Evolutionary conservation across 2,888 invertebrate species (phyloP), one percentile per base, ranked within the genome.

Genomic region (Resseliella maxima): DNA sequence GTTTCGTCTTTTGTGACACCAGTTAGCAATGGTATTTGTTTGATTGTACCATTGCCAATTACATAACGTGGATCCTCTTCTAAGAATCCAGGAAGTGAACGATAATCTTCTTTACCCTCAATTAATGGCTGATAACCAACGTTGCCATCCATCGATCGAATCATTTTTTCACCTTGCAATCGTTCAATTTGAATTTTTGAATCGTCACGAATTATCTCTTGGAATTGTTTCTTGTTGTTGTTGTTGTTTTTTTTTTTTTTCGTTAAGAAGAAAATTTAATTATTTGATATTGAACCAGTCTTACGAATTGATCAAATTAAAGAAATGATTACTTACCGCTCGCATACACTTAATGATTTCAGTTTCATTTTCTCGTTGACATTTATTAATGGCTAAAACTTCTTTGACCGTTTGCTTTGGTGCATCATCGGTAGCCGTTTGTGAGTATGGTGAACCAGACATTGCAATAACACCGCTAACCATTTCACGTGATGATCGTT

Each of bases 1-100:
- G 95, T 95, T 91, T 96, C 96, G 83, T 95, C 94, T 85, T 94
- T 94, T 0, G 94, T 93, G 1, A 95, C 94, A 0, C 96, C 96
- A 0, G 94, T 95, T 18, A 96, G 91, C 87, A 96, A 90, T 0
- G 96, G 95, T 24, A 94, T 92, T 1, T 92, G 92, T 0, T 92
- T 92, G 86, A 92, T 91, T 54, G 92, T 91, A 38, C 92, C 93
- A 41, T 92, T 91, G 86, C 92, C 92, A 86, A 96, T 90, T 1
- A 94, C 92, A 36, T 93, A 91, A 1, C 94, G 91, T 0, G 96
- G 95, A 81, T 93, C 91, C 27, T 93, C 92, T n/a, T 92, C 91
- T 0, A 95, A 91, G 27, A 95, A 90, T 10, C 94, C 93, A 0
- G 96, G 96, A 46, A 96, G 90, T 3, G 93, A 93, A 36, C 96